These are phyloP conservation scores for Protophormia terraenovae DNA, from an alignment of 2,888 invertebrate genomes.

Conservation along the genomic window DNA sequence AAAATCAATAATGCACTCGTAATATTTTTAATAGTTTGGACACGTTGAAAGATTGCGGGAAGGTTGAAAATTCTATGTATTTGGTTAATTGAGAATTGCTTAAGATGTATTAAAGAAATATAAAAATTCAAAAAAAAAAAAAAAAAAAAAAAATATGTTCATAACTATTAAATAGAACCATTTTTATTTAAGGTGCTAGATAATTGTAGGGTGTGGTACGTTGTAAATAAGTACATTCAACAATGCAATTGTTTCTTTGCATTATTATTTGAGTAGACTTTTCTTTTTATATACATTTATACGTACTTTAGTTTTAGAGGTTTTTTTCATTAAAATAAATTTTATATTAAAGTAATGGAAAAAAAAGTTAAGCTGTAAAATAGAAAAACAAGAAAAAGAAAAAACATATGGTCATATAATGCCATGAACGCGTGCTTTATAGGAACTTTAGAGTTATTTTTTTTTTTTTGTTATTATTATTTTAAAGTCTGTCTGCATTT, in stretches of 20 bases:
- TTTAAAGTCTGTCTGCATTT: constrained; percentile 33
- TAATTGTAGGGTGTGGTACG: constrained; percentile 66
- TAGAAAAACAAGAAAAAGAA: background rate
- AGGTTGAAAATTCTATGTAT: background rate
- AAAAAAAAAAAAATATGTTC: constrained; percentile 11
- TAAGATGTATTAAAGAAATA: constrained; percentile 8
- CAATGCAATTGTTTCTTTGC: constrained; percentile 39
- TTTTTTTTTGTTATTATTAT: constrained; percentile 29
- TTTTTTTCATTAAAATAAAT: background rate
- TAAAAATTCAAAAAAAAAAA: background rate
- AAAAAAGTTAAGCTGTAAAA: background rate
- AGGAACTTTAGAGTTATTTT: constrained; percentile 45
- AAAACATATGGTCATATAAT: constrained; percentile 33
- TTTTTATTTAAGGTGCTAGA: constrained; percentile 57
- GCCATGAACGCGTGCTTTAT: constrained; percentile 60
- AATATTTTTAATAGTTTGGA: constrained; percentile 23
- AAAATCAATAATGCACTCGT: background rate
- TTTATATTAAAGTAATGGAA: background rate
- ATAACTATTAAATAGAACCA: constrained; percentile 11
- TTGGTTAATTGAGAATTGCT: constrained; percentile 13
- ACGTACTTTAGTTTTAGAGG: too few species aligned
- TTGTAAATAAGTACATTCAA: constrained; percentile 21
- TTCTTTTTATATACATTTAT: constrained; percentile 1
- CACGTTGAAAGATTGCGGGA: constrained; percentile 22
- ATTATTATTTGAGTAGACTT: constrained; percentile 35